Base-by-base conservation (phyloP, 2,888 invertebrate species). In the Xestia xanthographa region DNA sequence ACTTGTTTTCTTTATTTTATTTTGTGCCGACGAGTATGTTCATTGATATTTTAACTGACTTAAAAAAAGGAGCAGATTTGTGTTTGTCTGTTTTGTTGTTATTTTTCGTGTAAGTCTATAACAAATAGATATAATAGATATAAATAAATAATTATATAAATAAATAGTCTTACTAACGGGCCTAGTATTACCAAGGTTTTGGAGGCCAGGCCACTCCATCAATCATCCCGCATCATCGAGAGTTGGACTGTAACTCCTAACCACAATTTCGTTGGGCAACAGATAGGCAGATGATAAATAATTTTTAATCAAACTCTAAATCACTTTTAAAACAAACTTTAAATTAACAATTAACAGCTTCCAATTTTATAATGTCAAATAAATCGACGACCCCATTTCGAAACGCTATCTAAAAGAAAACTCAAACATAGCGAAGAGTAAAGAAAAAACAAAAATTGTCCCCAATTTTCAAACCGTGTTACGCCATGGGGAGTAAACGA, bases 401-500 rank as follows among this genome's bases (percentile, higher is more conserved):
- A 14, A 63, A 41, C 41, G n/a, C 41, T n/a, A 41, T 34, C 63
- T 14, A 8, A n/a, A n/a, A 22, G 14, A 63, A 63, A 63, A 63
- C 8, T 14, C 41, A 41, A 41, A 63, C 12, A 71, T 22, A 1
- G 17, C 17, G 22, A 17, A 34, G 17, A 43, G 6, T 11, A 9
- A 72, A 72, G 50, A 63, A 72, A 72, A 53, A 34, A 34, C 29
- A 75, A 48, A 50, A 77, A 3, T 29, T 34, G 17, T 60, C 78
- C 62, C 66, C 75, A n/a, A 77, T 53, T 82, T 68, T 34, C 11
- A 63, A 56, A 20, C 69, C 89, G 60, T 66, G 75, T 75, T 8
- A 68, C 75, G 53, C 69, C 71, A 60, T 82, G 81, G 83, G 83
- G 83, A 85, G 77, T 72, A 75, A 83, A 78, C 75, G 78, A 83